phyloP scores from a whole-genome alignment of 2,113 vertebrate genomes.

The Gnathonemus echidnorhynchus region DNA sequence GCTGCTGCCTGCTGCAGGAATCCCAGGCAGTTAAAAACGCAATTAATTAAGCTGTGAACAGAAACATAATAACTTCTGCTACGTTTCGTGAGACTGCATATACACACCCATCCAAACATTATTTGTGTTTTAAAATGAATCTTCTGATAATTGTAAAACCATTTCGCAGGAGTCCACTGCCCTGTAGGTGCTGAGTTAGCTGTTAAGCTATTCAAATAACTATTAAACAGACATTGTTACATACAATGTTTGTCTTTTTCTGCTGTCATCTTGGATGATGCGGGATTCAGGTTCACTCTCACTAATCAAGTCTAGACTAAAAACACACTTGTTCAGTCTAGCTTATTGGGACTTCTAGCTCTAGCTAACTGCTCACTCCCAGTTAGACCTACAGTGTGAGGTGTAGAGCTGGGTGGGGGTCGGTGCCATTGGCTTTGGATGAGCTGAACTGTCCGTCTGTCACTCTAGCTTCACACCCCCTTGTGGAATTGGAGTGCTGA shows the following conservation, averaged over 20 bases:
- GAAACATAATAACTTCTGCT: neutral
- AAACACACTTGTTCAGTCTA: neutral
- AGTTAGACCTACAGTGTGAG: neutral
- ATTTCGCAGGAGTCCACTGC: neutral
- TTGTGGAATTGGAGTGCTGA: neutral
- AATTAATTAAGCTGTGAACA: neutral
- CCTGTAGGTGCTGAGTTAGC: neutral
- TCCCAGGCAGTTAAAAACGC: slow-evolving; percentile 18
- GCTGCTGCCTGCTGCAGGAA: slow-evolving; percentile 19
- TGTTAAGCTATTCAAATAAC: neutral
- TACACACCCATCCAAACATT: neutral
- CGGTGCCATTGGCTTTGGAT: too few species aligned
- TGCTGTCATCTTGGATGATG: neutral
- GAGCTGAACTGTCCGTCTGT: neutral
- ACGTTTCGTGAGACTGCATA: neutral
- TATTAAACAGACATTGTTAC: neutral
- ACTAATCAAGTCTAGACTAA: neutral
- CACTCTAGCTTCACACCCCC: neutral
- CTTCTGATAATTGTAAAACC: neutral
- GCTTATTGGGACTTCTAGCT: neutral
- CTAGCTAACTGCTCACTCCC: neutral
- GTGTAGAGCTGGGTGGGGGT: too few species aligned
- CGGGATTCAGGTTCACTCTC: neutral
- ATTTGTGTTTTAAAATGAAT: neutral
- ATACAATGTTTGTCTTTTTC: neutral